A percentile compares a stretch with the other conserved stretches of the same genome.
Conservation (phyloP, 2,113 vertebrate genomes). For the Turdus rufiventris region DNA sequence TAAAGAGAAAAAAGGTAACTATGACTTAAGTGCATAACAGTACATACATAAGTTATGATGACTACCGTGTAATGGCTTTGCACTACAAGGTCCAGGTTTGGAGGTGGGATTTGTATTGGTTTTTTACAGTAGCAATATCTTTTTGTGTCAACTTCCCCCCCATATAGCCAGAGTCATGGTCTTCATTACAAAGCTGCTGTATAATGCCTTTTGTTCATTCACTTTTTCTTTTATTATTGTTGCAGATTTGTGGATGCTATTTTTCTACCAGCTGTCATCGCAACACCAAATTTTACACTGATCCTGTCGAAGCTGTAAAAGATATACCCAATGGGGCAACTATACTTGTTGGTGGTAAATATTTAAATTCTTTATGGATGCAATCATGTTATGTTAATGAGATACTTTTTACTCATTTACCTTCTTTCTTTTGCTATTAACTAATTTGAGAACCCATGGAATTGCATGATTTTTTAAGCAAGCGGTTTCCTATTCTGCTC, state of each 20-base stretch:
- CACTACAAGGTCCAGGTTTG: not conserved
- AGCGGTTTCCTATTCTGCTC: not conserved
- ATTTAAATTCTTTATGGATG: not conserved
- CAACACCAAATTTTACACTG: constrained; percentile 82
- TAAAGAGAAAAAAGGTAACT: not conserved
- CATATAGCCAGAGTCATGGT: not conserved
- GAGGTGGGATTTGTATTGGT: not conserved
- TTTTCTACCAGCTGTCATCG: constrained; percentile 81
- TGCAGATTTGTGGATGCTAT: constrained; percentile 77
- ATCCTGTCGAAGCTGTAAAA: constrained; percentile 88
- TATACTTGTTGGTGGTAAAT: constrained; percentile 91
- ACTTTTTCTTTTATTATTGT: not conserved
- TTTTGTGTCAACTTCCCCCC: not conserved
- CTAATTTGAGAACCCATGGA: not conserved
- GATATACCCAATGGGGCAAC: constrained; percentile 90
- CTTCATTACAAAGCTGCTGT: not conserved
- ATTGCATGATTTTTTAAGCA: not conserved
- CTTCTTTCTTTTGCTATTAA: not conserved
- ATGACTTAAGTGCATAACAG: not conserved
- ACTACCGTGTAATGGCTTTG: not conserved
- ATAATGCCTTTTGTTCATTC: not conserved
- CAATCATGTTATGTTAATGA: not conserved
- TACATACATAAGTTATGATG: not conserved
- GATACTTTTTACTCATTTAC: not conserved
- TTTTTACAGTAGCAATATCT: not conserved